Conservation (phyloP, 2,797 vertebrate genomes). For the Notoglanidium macrostoma region DNA sequence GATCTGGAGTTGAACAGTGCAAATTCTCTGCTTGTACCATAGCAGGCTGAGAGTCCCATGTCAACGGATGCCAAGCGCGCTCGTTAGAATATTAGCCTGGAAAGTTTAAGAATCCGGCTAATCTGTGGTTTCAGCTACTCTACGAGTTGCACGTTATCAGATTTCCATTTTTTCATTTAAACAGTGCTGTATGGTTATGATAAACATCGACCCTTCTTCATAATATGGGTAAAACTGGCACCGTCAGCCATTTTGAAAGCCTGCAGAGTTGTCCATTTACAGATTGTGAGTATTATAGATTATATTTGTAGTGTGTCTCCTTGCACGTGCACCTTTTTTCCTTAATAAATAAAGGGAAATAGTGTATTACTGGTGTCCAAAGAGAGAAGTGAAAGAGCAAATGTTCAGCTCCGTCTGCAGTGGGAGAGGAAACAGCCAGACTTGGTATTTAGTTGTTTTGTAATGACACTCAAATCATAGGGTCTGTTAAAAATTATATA, state of each 20-base stretch:
- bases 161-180: not conserved
- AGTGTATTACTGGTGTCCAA: not conserved
- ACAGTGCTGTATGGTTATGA: not conserved
- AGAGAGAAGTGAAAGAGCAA: not conserved
- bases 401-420: not conserved
- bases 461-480: not conserved
- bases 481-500: slow-evolving; percentile 23
- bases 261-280: not conserved
- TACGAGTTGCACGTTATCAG: not conserved
- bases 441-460: slow-evolving; percentile 7
- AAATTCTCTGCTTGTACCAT: not conserved
- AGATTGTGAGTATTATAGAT: not conserved
- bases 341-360: not conserved
- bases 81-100: not conserved
- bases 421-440: not conserved
- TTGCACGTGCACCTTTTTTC: not conserved
- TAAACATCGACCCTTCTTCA: not conserved
- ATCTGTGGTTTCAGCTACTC: not conserved
- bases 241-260: not conserved
- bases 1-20: not conserved
- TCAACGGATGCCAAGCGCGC: not conserved
- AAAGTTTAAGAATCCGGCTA: not conserved
- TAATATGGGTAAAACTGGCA: not conserved
- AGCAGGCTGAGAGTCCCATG: not conserved
- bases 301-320: not conserved